Evolutionary conservation across 2,797 vertebrate species (phyloP), one percentile per base, ranked within the genome.

Genomic region (Enteromius treurensis): DNA sequence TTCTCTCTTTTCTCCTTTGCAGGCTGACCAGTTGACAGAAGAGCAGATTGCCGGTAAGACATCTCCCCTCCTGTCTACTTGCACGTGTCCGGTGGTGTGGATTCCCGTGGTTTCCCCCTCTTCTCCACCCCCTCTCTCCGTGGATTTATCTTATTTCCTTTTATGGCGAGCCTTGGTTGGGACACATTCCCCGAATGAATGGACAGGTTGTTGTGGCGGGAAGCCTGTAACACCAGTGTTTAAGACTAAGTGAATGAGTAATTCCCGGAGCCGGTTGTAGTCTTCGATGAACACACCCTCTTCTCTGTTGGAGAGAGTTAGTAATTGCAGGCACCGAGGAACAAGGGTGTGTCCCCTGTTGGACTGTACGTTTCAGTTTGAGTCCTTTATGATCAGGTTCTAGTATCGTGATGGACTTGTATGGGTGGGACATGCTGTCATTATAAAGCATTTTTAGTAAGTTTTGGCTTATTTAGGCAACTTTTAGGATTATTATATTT

Each of bases 21-120:
- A 99, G 98, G 98, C 98, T 94, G 98, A 99, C 93, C 98, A 99
- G 93, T 96, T 99, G 94, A 99, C 98, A 96, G 98, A 99, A 93
- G 98, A 99, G 95, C 98, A 99, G 95, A 99, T 99, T 95, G 98
- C 98, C 93, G 98, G 98, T 99, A 95, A 97, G 96, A 91, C 86
- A 85, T 87, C 86, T 4, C 86, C 86, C 4, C 86, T 78, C 80
- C 79, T 88, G 73, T 86, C 84, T 88, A 85, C 81, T 84, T 85
- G 85, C 89, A 87, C 89, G 83, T 89, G 87, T 88, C 88, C 86
- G 86, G 81, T 67, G 5, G 85, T 89, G 90, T 92, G 91, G 92
- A 94, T 89, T 88, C 87, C 80, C 37, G 75, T 75, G 77, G 79
- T 80, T 77, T 81, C 79, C 21, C 80, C 70, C 76, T 23, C 64